Evolutionary conservation across 2,113 vertebrate species (phyloP).

Genomic region (Stigmatopora nigra): DNA sequence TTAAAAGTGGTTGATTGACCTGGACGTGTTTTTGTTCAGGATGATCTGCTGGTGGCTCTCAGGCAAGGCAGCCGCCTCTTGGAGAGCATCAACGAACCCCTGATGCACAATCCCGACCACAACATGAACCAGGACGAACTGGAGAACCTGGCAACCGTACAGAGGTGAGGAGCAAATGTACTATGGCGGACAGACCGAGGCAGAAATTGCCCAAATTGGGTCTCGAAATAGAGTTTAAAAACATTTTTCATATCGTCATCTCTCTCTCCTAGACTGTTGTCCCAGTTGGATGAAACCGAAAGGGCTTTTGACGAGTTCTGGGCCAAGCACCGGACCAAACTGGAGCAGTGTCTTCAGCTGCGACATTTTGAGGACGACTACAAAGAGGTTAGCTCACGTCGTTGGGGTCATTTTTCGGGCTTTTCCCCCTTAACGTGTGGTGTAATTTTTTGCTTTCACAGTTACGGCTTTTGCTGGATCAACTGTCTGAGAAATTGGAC

Average conservation of each 20-base stretch:
- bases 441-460: slow-evolving; percentile 51
- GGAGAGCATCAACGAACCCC: slow-evolving; percentile 78
- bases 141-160: slow-evolving; percentile 86
- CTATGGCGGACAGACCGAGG: too few species aligned
- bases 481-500: slow-evolving; percentile 74
- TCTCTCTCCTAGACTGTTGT: slow-evolving; percentile 73
- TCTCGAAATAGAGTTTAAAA: too few species aligned
- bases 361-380: slow-evolving; percentile 90
- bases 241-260: background rate
- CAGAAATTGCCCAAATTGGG: too few species aligned
- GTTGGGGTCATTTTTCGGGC: background rate
- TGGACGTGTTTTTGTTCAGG: slow-evolving; percentile 57
- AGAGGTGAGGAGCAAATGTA: slow-evolving; percentile 70
- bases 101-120: slow-evolving; percentile 73
- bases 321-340: slow-evolving; percentile 87
- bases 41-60: slow-evolving; percentile 77
- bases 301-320: slow-evolving; percentile 94
- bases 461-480: slow-evolving; percentile 79
- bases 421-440: background rate
- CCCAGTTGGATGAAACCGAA: slow-evolving; percentile 88
- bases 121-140: slow-evolving; percentile 86
- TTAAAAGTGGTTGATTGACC: background rate
- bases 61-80: slow-evolving; percentile 77
- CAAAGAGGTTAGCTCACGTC: slow-evolving; percentile 77
- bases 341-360: slow-evolving; percentile 87